Evolutionary conservation across 2,113 vertebrate genomes (phyloP).

Genomic region (Psophia crepitans): DNA sequence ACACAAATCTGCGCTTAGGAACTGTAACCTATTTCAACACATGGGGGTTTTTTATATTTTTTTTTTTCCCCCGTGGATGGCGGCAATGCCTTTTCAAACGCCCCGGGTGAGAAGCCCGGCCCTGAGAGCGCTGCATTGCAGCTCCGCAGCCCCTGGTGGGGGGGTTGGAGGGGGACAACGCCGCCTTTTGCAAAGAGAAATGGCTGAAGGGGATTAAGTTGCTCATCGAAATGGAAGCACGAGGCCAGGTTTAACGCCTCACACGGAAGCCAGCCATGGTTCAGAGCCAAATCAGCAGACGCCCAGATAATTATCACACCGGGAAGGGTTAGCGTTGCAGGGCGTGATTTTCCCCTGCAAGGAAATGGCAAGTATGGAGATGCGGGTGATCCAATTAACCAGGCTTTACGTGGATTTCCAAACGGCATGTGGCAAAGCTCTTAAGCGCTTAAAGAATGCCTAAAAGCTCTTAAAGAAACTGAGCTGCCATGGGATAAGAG

Average conservation of each 20-base stretch:
- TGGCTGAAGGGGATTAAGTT: neutral
- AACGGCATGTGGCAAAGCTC: constrained; percentile 14
- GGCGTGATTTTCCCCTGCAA: neutral
- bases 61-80: neutral
- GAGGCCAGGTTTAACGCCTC: neutral
- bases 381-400: constrained; percentile 33
- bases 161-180: neutral
- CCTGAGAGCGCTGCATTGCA: no score
- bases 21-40: neutral
- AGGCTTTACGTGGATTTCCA: constrained; percentile 4
- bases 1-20: neutral
- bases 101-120: neutral
- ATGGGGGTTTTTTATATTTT: rapidly evolving
- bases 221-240: neutral
- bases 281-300: neutral
- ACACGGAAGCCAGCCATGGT: neutral
- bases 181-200: neutral
- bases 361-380: neutral
- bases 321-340: neutral
- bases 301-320: neutral
- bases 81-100: neutral
- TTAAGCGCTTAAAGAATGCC: constrained; percentile 32
- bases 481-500: neutral
- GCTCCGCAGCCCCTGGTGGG: neutral
- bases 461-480: constrained; percentile 28